Evolutionary conservation across 2,888 invertebrate species (phyloP), one percentile per base, ranked within the genome.

Genomic region (Tipula vernalis): DNA sequence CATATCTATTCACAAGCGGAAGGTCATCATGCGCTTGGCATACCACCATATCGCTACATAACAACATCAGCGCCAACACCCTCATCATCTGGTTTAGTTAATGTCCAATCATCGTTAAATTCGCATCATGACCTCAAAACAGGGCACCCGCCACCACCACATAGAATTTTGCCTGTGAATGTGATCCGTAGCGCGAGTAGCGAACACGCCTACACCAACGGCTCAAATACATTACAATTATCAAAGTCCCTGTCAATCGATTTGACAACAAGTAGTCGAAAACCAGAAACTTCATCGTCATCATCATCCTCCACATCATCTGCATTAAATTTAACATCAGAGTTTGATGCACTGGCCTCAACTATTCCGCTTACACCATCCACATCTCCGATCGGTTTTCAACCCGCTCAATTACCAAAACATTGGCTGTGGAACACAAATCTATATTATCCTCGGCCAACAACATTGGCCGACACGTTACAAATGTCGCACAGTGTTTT

Each of bases 361-460:
- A 41, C 86, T 87, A 10, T 86, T 87, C 71, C 85, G 88, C 36
- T 87, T 85, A 42, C 39, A 83, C 88, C 89, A 39, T 87, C 88
- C 42, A 87, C 87, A 86, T 87, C 88, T 41, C 71, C 71, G 28
- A 71, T 71, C n/a, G 84, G 84, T 87, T 89, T 5, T 87, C 88
- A 13, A 87, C 89, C 12, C 36, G 15, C 87, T 28, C 87, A 87
- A 71, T 88, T 91, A 51, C 90, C 91, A 87, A 92, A 92, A 85
- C 91, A 92, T 88, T 92, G 92, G 92, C 89, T 92, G 18, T 92
- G 92, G 92, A 92, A 91, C 88, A 90, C 91, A 2, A 91, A 91
- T 6, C 87, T 92, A 2, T 89, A 92, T 18, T 92, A 92, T 88
- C 90, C 91, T 39, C 88, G 91, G 86, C 86, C 87, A 6, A 15